Conservation (phyloP, 1,140 invertebrate species). For the Drosophila lacertosa region DNA sequence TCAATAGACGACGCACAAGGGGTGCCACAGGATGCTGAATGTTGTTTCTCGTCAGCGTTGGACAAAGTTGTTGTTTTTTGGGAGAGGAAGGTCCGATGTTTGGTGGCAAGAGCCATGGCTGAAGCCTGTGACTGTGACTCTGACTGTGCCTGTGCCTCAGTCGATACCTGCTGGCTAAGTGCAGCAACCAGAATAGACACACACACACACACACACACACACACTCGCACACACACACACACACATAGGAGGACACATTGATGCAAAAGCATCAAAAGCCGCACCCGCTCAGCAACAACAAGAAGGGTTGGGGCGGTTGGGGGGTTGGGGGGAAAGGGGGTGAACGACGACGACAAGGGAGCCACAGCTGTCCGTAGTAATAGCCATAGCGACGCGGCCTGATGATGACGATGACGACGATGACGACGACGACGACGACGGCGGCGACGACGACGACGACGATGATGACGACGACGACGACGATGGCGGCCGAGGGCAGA, state of each 20-base stretch:
- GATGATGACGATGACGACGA: conserved; percentile 39
- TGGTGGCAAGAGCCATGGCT: background rate
- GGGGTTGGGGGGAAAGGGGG: background rate
- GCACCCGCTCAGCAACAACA: conserved; percentile 40
- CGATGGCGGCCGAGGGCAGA: conserved; percentile 37
- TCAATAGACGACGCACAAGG: conserved; percentile 47
- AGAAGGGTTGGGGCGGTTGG: conserved; percentile 1
- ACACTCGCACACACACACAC: background rate
- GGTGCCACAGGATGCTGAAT: conserved; percentile 26
- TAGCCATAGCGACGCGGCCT: conserved; percentile 51
- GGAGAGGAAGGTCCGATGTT: conserved; percentile 26
- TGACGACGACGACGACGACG: conserved; percentile 4
- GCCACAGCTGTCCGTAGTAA: conserved; percentile 50
- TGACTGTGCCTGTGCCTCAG: conserved; percentile 21
- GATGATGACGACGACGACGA: conserved; percentile 11
- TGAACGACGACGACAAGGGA: conserved; percentile 10
- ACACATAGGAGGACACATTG: conserved; percentile 35
- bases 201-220: conserved; percentile 4
- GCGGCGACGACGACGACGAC: conserved; percentile 5
- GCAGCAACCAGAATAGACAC: conserved; percentile 30
- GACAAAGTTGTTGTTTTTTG: conserved; percentile 48
- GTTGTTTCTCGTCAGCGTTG: conserved; percentile 49
- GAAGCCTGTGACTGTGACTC: background rate
- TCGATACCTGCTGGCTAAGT: conserved; percentile 53
- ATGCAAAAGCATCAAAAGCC: conserved; percentile 55